Percentiles rank a stretch among this genome's conserved stretches.
Evolutionary conservation across 2,888 invertebrate species (phyloP).

Genomic region (Callyntrura guangdongensis): DNA sequence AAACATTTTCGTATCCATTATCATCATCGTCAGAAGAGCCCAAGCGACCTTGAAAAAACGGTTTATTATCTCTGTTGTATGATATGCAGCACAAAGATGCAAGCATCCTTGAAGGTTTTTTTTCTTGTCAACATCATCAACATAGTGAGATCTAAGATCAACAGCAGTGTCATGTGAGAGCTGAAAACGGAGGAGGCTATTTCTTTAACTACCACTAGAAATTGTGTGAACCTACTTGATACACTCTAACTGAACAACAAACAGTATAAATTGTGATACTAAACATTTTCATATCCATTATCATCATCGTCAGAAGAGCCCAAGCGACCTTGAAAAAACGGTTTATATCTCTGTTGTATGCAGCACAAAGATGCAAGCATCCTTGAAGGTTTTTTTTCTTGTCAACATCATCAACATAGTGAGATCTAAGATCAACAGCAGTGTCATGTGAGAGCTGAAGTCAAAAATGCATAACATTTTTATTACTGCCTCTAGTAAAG

Average conservation of each 20-base stretch:
- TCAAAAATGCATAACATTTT: not conserved
- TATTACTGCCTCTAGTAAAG: not conserved
- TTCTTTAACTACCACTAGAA: not conserved
- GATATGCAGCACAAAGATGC: not conserved
- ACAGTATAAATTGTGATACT: not conserved
- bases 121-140: slow-evolving; percentile 14
- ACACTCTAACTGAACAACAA: not conserved
- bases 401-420: not conserved
- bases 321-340: slow-evolving; percentile 37
- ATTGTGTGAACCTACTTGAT: slow-evolving; percentile 7
- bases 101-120: slow-evolving; percentile 27
- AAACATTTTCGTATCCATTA: not conserved
- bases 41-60: slow-evolving; percentile 37
- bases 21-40: not conserved
- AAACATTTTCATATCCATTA: not conserved
- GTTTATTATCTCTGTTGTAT: not conserved
- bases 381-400: slow-evolving; percentile 41
- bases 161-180: not conserved
- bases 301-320: not conserved
- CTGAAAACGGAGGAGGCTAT: not conserved
- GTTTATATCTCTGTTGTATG: slow-evolving; percentile 5
- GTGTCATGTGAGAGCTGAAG: not conserved
- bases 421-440: not conserved
- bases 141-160: not conserved
- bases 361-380: slow-evolving; percentile 7